A percentile compares a stretch with the other conserved stretches of the same genome.
Conservation (phyloP, 2,797 vertebrate genomes). For the Sylvia borin region DNA sequence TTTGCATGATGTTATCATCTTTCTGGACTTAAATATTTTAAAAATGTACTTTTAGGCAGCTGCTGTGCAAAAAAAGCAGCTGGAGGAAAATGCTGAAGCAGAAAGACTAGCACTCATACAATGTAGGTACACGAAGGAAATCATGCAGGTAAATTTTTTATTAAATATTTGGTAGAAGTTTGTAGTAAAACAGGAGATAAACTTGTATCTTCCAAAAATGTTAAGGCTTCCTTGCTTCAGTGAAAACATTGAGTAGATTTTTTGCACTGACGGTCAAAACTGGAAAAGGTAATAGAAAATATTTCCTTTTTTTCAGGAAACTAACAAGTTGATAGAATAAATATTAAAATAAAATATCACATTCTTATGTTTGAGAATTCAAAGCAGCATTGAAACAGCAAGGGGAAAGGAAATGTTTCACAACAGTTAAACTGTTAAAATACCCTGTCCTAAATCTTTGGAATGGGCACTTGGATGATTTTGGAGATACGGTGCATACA, state of each 20-base stretch:
- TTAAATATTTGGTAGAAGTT: not conserved
- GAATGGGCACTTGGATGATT: not conserved
- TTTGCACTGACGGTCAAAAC: not conserved
- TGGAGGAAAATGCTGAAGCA: conserved; percentile 80
- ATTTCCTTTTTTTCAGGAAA: not conserved
- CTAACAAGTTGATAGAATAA: not conserved
- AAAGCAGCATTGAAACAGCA: not conserved
- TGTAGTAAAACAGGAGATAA: not conserved
- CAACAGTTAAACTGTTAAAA: not conserved
- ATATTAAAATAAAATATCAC: not conserved
- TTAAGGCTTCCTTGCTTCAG: not conserved
- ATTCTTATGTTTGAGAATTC: not conserved
- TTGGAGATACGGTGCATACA: not conserved
- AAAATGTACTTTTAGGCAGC: conserved; percentile 67
- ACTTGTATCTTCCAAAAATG: not conserved
- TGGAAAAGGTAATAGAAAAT: not conserved
- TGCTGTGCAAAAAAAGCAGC: conserved; percentile 71
- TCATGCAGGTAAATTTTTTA: conserved; percentile 80
- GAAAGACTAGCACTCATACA: conserved; percentile 82
- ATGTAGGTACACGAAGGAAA: conserved; percentile 81
- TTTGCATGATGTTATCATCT: not conserved
- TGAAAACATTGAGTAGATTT: not conserved
- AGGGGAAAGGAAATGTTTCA: not conserved
- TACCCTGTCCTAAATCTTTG: not conserved
- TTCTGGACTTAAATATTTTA: conserved; percentile 17